Conservation (phyloP, 1,140 invertebrate species). For the Nymphalis io region DNA sequence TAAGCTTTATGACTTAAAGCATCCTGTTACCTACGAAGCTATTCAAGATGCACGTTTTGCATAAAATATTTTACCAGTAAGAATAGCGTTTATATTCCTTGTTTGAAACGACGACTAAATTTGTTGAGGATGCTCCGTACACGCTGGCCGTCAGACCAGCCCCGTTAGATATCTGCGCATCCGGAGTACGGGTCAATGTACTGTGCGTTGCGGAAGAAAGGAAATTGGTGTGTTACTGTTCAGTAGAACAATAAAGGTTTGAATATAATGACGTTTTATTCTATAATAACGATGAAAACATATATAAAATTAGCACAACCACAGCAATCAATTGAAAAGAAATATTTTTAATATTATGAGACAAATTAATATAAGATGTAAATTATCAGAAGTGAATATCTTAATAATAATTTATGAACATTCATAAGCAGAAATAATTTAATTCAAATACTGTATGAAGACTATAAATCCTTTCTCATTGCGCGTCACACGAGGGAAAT, state of each 20-base stretch:
- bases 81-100: conserved; percentile 15
- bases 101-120: conserved; percentile 13
- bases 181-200: conserved; percentile 38
- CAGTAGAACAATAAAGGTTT: background rate
- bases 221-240: conserved; percentile 35
- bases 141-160: conserved; percentile 15
- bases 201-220: conserved; percentile 42
- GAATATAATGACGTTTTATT: background rate
- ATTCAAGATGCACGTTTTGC: conserved; percentile 16
- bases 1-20: background rate
- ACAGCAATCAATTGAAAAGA: too few species aligned
- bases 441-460: background rate
- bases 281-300: too few species aligned
- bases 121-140: conserved; percentile 31
- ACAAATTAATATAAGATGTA: background rate
- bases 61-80: conserved; percentile 17
- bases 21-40: conserved; percentile 3
- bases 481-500: conserved; percentile 1
- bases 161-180: conserved; percentile 41
- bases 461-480: background rate
- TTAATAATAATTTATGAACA: background rate
- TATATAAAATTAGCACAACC: too few species aligned
- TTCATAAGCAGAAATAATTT: background rate
- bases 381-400: background rate
- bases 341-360: background rate